Evolutionary conservation across 2,797 vertebrate genomes (phyloP), one percentile per base, ranked within the genome.

Genomic region (Brachymystax lenok): DNA sequence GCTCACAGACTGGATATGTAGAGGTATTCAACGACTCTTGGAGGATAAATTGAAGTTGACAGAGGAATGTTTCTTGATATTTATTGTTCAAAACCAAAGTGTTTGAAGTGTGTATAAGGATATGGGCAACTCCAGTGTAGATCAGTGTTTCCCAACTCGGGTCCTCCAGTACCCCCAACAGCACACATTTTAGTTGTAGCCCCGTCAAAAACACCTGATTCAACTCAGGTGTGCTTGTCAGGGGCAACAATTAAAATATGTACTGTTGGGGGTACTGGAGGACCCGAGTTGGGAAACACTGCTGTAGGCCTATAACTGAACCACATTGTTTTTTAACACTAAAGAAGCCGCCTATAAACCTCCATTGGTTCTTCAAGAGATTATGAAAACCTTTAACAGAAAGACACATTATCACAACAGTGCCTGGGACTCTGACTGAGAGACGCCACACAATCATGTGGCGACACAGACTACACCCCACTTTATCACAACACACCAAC

Each of bases 401-500:
- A 21, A 64, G 61, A 24, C 21, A 63, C 21, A 77, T 77, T 19
- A 64, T 75, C 27, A 35, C 59, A n/a, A 14, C 21, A 33, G 40
- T 4, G 28, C 17, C 17, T 50, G 3, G 13, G 28, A 63, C 24
- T 27, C 21, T 77, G 70, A 70, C 17, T 33, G n/a, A 61, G 63
- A 64, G 76, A 82, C 50, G 35, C 28, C 61, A 74, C 52, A 35
- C 21, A 54, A n/a, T 75, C 3, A 63, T 61, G 33, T 6, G n/a
- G 64, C 0, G 54, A 61, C 28, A 17, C 33, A 66, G 73, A 64
- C 7, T 17, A 59, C 33, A 2, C 27, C 70, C 69, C 68, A 46
- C 4, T 80, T 79, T 73, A 35, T 84, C 79, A 74, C 17, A n/a
- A 13, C 46, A 5, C 27, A 73, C 5, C 40, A 3, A 67, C 33